Evolutionary conservation across 2,797 vertebrate species (phyloP).

Genomic region (Aeoliscus strigatus): DNA sequence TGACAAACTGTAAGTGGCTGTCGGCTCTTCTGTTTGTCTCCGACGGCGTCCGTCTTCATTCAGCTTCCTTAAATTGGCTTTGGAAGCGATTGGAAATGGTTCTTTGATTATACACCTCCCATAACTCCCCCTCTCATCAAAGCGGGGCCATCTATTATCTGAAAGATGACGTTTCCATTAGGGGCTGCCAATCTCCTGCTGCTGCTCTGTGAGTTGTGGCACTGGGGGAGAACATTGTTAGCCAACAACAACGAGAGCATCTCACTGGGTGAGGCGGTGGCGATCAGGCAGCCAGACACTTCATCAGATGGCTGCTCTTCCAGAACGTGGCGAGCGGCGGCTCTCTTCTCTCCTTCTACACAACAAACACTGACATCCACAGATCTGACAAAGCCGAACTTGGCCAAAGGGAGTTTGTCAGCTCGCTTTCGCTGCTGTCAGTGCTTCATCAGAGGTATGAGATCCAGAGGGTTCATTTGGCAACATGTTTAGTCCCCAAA

Average conservation of each 20-base stretch:
- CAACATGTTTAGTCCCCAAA: conserved; percentile 51
- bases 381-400: conserved; percentile 52
- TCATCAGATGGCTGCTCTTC: conserved; percentile 62
- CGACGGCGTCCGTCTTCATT: conserved; percentile 69
- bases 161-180: conserved; percentile 77
- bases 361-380: conserved; percentile 37
- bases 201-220: conserved; percentile 70
- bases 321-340: conserved; percentile 45
- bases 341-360: conserved; percentile 19
- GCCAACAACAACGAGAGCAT: conserved; percentile 58
- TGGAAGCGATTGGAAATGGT: conserved; percentile 64
- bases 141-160: conserved; percentile 65
- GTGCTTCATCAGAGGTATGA: conserved; percentile 66
- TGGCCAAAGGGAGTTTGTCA: conserved; percentile 58
- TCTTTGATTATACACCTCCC: conserved; percentile 67
- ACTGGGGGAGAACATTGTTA: conserved; percentile 60
- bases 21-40: conserved; percentile 56
- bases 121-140: conserved; percentile 69
- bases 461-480: conserved; percentile 58
- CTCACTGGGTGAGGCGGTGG: conserved; percentile 33
- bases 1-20: conserved; percentile 60
- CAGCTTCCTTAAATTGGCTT: conserved; percentile 61
- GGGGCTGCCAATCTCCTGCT: conserved; percentile 68
- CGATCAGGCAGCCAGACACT: conserved; percentile 39
- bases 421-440: conserved; percentile 49